Percentiles rank a stretch among this genome's conserved stretches.
Conservation (phyloP, 2,888 invertebrate species). For the Cybosia mesomella region DNA sequence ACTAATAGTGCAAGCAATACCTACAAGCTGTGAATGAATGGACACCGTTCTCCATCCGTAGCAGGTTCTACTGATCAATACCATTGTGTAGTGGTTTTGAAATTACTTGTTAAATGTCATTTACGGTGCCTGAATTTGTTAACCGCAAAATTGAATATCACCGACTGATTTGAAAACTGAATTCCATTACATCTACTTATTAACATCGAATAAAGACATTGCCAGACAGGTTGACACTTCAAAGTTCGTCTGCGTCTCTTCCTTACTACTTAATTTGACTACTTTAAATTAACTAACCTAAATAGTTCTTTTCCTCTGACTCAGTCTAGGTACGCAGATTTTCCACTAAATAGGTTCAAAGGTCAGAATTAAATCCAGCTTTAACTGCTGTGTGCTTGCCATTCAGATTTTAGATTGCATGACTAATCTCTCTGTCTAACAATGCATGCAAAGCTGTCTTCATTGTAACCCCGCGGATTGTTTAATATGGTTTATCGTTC, state of each 20-base stretch:
- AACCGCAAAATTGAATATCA: neutral
- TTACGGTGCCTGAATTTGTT: neutral
- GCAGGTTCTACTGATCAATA: too few relatives aligned
- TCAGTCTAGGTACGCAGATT: slow-evolving; percentile 64
- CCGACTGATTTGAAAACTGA: neutral
- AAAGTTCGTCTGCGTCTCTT: slow-evolving; percentile 52
- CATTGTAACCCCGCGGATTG: slow-evolving; percentile 37
- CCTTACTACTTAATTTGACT: slow-evolving; percentile 63
- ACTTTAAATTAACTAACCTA: slow-evolving; percentile 71
- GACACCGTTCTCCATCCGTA: too few relatives aligned
- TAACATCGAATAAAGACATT: slow-evolving; percentile 16
- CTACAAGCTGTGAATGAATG: too few relatives aligned
- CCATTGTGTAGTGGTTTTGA: neutral
- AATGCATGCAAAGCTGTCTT: slow-evolving; percentile 36
- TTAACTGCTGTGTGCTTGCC: slow-evolving; percentile 68
- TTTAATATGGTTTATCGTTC: slow-evolving; percentile 46
- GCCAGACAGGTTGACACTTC: slow-evolving; percentile 26
- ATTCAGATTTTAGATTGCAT: slow-evolving; percentile 58
- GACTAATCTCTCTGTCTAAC: slow-evolving; percentile 58
- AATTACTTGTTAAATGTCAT: neutral
- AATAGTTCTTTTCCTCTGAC: slow-evolving; percentile 79
- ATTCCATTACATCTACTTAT: neutral
- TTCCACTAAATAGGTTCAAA: slow-evolving; percentile 65
- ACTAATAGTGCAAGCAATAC: too few relatives aligned
- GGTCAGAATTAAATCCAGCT: slow-evolving; percentile 71